A percentile compares a stretch with the other conserved stretches of the same genome.
These are phyloP conservation scores for Erannis defoliaria DNA, from an alignment of 2,888 invertebrate genomes.

Conservation along the genomic window DNA sequence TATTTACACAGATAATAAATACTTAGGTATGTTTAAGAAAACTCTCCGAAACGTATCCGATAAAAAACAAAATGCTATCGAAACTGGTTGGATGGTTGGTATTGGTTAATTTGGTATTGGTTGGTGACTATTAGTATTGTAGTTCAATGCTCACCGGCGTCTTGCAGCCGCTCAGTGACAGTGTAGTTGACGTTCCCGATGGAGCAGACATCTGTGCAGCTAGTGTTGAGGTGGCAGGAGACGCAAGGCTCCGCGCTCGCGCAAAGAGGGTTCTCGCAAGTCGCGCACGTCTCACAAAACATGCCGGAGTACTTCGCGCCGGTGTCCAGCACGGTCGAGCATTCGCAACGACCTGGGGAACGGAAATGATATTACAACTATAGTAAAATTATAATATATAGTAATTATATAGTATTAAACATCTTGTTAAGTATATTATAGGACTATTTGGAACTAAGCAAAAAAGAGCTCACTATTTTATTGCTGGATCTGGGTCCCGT, in stretches of 20 bases:
- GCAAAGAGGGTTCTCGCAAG: conserved; percentile 82
- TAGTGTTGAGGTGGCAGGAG: conserved; percentile 67
- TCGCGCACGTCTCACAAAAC: conserved; percentile 84
- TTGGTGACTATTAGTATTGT: too few species aligned
- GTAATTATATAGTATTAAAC: too few species aligned
- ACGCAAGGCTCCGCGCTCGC: conserved; percentile 81
- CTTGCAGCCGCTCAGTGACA: conserved; percentile 57
- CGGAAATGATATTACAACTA: not conserved
- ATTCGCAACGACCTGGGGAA: conserved; percentile 73
- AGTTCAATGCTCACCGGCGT: conserved; percentile 51
- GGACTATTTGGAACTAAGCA: too few species aligned
- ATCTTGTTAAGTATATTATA: too few species aligned
- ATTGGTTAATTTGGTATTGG: too few species aligned
- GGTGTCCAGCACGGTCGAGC: conserved; percentile 56
- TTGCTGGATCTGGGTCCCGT: too few species aligned
- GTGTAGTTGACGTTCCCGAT: conserved; percentile 73
- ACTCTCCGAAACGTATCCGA: too few species aligned
- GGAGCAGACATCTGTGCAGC: conserved; percentile 67
- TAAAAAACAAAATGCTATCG: too few species aligned
- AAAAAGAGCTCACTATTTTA: too few species aligned
- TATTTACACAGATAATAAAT: too few species aligned
- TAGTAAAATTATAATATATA: not conserved
- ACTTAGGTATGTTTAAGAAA: too few species aligned
- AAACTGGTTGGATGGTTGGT: too few species aligned
- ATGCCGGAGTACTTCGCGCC: conserved; percentile 72